These are phyloP conservation scores for Neoarius graeffei DNA, from an alignment of 2,113 vertebrate genomes.

Conservation along the genomic window DNA sequence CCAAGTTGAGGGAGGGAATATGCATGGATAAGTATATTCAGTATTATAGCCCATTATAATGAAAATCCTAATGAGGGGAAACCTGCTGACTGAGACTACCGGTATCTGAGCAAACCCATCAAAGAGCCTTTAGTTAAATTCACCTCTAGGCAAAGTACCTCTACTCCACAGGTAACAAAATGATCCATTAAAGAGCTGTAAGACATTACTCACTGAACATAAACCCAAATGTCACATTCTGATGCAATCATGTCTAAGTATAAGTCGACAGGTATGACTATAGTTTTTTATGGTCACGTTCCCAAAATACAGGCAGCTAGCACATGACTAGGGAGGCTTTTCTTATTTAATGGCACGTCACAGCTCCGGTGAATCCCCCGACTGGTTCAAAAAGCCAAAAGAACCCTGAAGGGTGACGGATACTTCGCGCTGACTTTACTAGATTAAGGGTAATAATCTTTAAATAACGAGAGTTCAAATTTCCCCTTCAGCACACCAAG, in stretches of 20 bases:
- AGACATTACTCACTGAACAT: slow-evolving; percentile 33
- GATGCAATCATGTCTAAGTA: background rate
- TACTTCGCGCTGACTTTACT: slow-evolving; percentile 68
- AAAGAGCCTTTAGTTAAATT: slow-evolving; percentile 63
- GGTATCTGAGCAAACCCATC: slow-evolving; percentile 69
- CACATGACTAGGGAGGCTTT: slow-evolving; percentile 57
- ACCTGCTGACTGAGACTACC: slow-evolving; percentile 73
- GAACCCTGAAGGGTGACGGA: slow-evolving; percentile 67
- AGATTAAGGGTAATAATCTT: slow-evolving; percentile 78
- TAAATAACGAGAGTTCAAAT: slow-evolving; percentile 74
- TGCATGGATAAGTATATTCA: slow-evolving; percentile 65
- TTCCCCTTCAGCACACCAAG: slow-evolving; percentile 50
- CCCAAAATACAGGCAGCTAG: slow-evolving; percentile 48
- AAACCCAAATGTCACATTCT: slow-evolving; percentile 23
- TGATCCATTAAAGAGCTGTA: slow-evolving; percentile 64
- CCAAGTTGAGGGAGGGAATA: background rate
- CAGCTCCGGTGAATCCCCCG: slow-evolving; percentile 64
- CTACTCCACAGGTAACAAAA: slow-evolving; percentile 64
- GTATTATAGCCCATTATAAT: slow-evolving; percentile 68
- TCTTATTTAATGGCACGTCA: slow-evolving; percentile 40
- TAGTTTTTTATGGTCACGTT: slow-evolving; percentile 1
- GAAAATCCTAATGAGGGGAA: slow-evolving; percentile 62
- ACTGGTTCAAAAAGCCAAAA: slow-evolving; percentile 64
- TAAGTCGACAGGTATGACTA: background rate
- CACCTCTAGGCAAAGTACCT: slow-evolving; percentile 63